Evolutionary conservation across 2,888 invertebrate genomes (phyloP), one percentile per base, ranked within the genome.

Genomic region (Andrena marginata): DNA sequence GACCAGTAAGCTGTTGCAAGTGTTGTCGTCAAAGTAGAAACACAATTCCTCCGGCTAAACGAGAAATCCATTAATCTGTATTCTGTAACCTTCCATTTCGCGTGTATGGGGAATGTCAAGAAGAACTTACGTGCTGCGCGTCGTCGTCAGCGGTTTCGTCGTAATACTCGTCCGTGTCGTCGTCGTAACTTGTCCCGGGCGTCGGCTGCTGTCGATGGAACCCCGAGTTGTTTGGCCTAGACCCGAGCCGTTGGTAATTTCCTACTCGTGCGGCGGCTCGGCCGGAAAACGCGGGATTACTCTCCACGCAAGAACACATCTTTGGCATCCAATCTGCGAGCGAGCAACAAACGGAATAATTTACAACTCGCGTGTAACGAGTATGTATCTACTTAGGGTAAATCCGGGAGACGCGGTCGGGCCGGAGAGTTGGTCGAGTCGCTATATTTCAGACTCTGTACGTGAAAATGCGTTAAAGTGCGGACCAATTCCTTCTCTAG

Each of bases 1-100:
- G 20, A 96, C 95, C 2, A 95, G 93, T 26, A 96, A 94, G 2
- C 93, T 93, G 81, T 94, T 95, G 85, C 89, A 95, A 82, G 94
- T 94, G n/a, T 94, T 94, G 84, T 95, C 95, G 86, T 95, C 95
- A 88, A 95, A 95, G 92, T 95, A 95, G 90, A 96, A 95, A 56
- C 92, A 90, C 71, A 96, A 89, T 86, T 95, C 95, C 89, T 94
- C 54, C 26, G n/a, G 23, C 80, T 80, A 20, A 16, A 42, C 26
- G 5, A 26, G 16, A 10, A 54, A 35, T 7, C 31, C 29, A 2
- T 29, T 20, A 8, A 20, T 20, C n/a, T 20, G n/a, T 51, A 51
- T 51, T 42, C 42, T 13, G 42, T 13, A 2, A 51, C 2, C 1
- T 20, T 20, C 35, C 20, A 1, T 3, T 42, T 16, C 42, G 16